These are phyloP conservation scores for Phlogophora meticulosa DNA, from an alignment of 2,888 invertebrate species.

Conservation along the genomic window DNA sequence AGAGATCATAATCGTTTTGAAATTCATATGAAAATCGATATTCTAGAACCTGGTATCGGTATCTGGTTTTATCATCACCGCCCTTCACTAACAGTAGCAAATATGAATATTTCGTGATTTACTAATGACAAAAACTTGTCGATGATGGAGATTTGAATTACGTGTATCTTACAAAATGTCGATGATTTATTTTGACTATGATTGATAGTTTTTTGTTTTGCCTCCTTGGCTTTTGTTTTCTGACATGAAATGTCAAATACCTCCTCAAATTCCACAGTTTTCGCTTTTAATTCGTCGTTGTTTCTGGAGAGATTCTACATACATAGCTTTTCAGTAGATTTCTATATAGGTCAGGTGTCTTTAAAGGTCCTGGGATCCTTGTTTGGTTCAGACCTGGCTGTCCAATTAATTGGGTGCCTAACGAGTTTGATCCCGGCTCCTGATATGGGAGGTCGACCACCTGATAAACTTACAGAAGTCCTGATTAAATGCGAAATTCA, in stretches of 20 bases:
- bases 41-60: constrained; percentile 44
- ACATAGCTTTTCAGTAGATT: neutral
- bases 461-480: constrained; percentile 27
- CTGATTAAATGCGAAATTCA: neutral
- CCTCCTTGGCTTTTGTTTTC: constrained; percentile 34
- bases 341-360: neutral
- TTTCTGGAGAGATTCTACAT: neutral
- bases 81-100: constrained; percentile 54
- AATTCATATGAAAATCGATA: constrained; percentile 62
- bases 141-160: constrained; percentile 51
- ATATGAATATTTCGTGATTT: constrained; percentile 34
- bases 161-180: constrained; percentile 18
- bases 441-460: constrained; percentile 22
- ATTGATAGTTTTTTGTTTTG: constrained; percentile 28
- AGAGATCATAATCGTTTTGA: constrained; percentile 43
- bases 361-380: constrained; percentile 15
- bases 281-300: neutral
- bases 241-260: constrained; percentile 5
- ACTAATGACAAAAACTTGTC: constrained; percentile 51
- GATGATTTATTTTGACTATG: constrained; percentile 31
- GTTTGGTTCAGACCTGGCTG: constrained; percentile 7
- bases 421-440: constrained; percentile 30
- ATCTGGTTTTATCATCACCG: constrained; percentile 39
- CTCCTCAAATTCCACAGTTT: neutral
- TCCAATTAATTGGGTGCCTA: constrained; percentile 31